phyloP scores from a whole-genome alignment of 2,888 invertebrate species.

The Ganaspis brasiliensis region DNA sequence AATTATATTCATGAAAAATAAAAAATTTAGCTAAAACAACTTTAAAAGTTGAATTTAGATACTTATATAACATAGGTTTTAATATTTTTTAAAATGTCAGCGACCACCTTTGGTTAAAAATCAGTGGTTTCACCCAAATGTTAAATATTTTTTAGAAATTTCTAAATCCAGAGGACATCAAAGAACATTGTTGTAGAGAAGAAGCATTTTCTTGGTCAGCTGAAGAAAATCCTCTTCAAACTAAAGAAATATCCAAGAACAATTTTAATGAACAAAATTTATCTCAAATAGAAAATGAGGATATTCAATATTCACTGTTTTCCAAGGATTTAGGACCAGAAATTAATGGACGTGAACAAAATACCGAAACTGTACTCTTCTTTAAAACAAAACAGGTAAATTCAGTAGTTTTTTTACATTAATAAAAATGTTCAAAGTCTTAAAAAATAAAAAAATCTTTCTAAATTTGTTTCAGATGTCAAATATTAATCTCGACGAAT shows the following conservation, averaged over 20 bases:
- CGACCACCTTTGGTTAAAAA: slow-evolving; percentile 23
- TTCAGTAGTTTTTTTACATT: slow-evolving; percentile 26
- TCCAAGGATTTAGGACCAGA: slow-evolving; percentile 43
- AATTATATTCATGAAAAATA: too few species aligned
- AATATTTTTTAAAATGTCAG: too few species aligned
- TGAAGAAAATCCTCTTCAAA: slow-evolving; percentile 46
- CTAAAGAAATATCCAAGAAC: not conserved
- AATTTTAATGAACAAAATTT: slow-evolving; percentile 18
- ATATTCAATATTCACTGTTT: not conserved
- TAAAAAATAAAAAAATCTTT: slow-evolving; percentile 11
- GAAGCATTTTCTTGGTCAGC: slow-evolving; percentile 51
- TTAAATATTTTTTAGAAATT: slow-evolving; percentile 57
- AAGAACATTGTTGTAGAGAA: slow-evolving; percentile 57
- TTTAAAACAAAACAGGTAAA: slow-evolving; percentile 69
- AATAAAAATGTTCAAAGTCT: not conserved
- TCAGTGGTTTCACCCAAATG: slow-evolving; percentile 2
- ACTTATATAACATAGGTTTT: too few species aligned
- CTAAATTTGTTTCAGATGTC: slow-evolving; percentile 60
- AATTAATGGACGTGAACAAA: slow-evolving; percentile 53
- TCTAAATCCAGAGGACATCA: slow-evolving; percentile 58
- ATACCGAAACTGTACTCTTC: slow-evolving; percentile 65
- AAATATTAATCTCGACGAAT: slow-evolving; percentile 62
- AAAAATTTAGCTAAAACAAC: too few species aligned
- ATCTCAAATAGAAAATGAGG: not conserved
- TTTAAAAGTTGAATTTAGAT: too few species aligned